Conservation (phyloP, 2,113 vertebrate genomes). For the Todiramphus chloris region DNA sequence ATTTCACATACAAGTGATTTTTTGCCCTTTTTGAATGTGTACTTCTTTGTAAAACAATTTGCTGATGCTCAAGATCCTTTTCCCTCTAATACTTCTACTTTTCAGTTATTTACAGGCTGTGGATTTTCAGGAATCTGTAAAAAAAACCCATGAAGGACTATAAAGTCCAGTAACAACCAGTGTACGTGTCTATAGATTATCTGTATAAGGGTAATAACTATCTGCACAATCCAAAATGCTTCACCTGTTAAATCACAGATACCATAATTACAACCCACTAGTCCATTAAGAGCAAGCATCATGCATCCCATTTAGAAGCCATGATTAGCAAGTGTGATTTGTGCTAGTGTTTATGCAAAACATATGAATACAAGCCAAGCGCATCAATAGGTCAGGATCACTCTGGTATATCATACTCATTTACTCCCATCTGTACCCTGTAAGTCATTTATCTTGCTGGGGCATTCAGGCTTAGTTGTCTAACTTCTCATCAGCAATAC, state of each 20-base stretch:
- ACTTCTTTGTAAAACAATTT: neutral
- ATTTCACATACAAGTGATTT: neutral
- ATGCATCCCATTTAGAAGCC: neutral
- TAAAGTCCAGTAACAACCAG: neutral
- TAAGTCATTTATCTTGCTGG: neutral
- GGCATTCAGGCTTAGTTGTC: neutral
- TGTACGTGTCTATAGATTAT: neutral
- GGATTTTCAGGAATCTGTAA: neutral
- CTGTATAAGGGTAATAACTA: neutral
- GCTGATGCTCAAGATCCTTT: neutral
- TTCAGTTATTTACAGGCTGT: neutral
- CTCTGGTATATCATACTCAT: neutral
- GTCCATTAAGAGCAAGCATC: neutral
- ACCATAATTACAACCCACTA: rapidly evolving
- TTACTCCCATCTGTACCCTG: neutral
- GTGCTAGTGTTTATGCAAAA: neutral
- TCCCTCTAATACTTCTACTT: neutral
- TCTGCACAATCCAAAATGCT: slow-evolving; percentile 24
- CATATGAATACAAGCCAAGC: neutral
- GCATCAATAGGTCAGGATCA: neutral
- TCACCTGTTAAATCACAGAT: neutral
- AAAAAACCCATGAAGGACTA: neutral
- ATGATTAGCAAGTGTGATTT: neutral
- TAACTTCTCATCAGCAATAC: neutral
- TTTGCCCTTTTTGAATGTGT: neutral